These are phyloP conservation scores for Spisula solida DNA, from an alignment of 2,888 invertebrate genomes.

Conservation along the genomic window DNA sequence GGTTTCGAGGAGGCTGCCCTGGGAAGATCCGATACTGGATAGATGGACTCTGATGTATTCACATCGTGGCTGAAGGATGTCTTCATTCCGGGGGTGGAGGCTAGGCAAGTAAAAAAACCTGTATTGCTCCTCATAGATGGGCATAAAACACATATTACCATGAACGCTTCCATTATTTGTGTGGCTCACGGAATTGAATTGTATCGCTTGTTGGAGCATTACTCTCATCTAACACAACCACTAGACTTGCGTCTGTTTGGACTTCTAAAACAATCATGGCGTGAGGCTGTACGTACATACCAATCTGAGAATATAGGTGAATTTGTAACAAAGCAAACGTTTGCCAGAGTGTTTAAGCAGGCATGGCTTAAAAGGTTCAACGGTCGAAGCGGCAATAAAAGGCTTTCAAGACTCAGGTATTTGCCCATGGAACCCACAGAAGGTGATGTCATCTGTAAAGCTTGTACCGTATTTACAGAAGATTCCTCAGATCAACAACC, in stretches of 20 bases:
- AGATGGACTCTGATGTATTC: constrained; percentile 52
- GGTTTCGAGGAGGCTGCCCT: constrained; percentile 55
- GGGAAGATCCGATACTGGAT: constrained; percentile 47
- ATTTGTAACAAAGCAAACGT: constrained; percentile 59
- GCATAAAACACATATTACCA: constrained; percentile 59
- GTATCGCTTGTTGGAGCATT: constrained; percentile 66
- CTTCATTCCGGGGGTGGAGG: constrained; percentile 49
- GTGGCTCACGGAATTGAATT: constrained; percentile 51
- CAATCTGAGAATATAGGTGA: constrained; percentile 51
- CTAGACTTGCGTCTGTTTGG: constrained; percentile 65
- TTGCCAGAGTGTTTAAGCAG: constrained; percentile 56
- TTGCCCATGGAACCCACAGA: constrained; percentile 42
- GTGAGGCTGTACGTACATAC: constrained; percentile 44
- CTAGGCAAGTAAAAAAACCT: constrained; percentile 37
- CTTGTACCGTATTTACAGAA: too few relatives aligned
- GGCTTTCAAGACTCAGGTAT: constrained; percentile 49
- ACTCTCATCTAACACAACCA: constrained; percentile 63
- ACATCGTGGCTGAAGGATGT: constrained; percentile 39
- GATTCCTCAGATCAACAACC: too few relatives aligned
- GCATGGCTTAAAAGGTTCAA: constrained; percentile 58
- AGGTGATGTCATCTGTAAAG: too few relatives aligned
- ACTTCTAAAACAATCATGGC: constrained; percentile 57
- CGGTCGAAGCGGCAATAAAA: constrained; percentile 54
- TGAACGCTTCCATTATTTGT: constrained; percentile 54
- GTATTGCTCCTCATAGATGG: constrained; percentile 65